These are phyloP conservation scores for Neuroterus valhalla DNA, from an alignment of 1,140 invertebrate genomes.

Conservation along the genomic window DNA sequence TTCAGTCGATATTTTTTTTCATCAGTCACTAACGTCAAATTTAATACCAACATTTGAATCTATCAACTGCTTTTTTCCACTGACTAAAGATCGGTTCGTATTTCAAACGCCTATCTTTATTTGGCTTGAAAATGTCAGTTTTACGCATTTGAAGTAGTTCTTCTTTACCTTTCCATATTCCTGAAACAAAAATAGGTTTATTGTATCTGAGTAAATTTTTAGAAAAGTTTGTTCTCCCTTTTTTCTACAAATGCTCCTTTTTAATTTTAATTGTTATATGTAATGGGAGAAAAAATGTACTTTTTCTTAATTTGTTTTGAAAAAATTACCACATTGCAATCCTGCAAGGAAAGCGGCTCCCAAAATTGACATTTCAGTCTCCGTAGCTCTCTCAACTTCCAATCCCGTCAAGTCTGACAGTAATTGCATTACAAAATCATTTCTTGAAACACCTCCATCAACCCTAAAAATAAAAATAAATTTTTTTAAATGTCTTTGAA, in stretches of 20 bases:
- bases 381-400: constrained; percentile 81
- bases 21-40: background rate
- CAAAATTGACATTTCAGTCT: constrained; percentile 84
- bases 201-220: background rate
- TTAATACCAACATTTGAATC: constrained; percentile 82
- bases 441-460: constrained; percentile 94
- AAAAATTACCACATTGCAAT: constrained; percentile 80
- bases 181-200: constrained; percentile 69
- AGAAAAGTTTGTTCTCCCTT: too few relatives aligned
- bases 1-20: background rate
- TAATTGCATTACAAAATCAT: constrained; percentile 92
- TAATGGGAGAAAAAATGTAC: constrained; percentile 27
- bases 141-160: constrained; percentile 79
- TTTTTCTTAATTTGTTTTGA: constrained; percentile 26
- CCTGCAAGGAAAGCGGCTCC: constrained; percentile 90
- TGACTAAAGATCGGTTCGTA: constrained; percentile 74
- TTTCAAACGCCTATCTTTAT: constrained; percentile 66
- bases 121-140: constrained; percentile 80
- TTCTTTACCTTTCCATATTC: constrained; percentile 83
- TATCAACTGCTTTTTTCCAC: constrained; percentile 82
- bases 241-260: constrained; percentile 7
- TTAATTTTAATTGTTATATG: constrained; percentile 31
- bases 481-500: too few relatives aligned
- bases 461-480: constrained; percentile 78
- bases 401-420: constrained; percentile 87